Evolutionary conservation across 2,888 invertebrate genomes (phyloP), one percentile per base, ranked within the genome.

Genomic region (Pachycephus smyrnensis): DNA sequence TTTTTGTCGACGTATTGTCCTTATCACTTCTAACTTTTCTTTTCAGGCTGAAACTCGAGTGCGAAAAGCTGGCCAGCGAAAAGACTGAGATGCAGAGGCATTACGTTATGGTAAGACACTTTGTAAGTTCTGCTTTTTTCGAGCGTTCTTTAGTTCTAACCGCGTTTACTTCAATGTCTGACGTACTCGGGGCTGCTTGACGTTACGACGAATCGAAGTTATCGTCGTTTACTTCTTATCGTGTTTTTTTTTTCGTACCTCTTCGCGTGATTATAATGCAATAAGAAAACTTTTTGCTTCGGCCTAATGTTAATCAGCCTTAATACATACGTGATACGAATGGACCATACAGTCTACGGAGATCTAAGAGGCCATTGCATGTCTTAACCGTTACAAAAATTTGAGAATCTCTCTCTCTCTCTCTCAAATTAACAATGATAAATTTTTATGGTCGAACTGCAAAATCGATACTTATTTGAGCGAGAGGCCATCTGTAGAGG

Each of bases 31-130:
- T 55, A 9, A 55, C 55, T 23, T 55, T 9, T 23, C 15, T 23
- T 55, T 95, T 81, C 95, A 98, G 98, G 92, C 94, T 98, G 91
- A 98, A 98, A 94, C 94, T 98, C 93, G 99, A 99, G 94, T 98
- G 98, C 93, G 99, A 99, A 92, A 99, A 99, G 93, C 93, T 99
- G 92, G 98, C 97, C 84, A 97, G 96, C 92, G 99, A 99, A 93
- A 99, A 99, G 94, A 98, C 98, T 88, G 98, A 98, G 94, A 98
- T 99, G 96, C 98, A 99, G 93, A 94, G 99, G 93, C 98, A 99
- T 94, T 99, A 98, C 94, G 98, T 98, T 89, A 98, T 99, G 98
- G 98, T 98, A 94, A 95, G 95, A 93, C 84, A 82, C 78, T 86
- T 88, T 84, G 82, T 86, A 85, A 86, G 85, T 86, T 55, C 9